Conservation (phyloP, 2,888 invertebrate genomes). For the Callimorpha dominula region DNA sequence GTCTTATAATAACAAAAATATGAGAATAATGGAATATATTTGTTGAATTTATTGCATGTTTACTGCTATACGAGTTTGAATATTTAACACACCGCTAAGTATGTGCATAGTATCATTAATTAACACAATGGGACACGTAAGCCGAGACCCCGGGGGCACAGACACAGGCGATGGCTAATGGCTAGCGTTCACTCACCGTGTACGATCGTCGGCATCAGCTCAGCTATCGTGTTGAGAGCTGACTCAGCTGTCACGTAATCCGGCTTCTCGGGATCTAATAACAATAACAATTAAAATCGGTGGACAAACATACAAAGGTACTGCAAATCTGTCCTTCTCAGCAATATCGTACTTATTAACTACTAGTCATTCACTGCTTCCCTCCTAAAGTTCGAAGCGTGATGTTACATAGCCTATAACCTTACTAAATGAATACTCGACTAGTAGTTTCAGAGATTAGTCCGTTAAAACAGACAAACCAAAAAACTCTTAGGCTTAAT, state of each 20-base stretch:
- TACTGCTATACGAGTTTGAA: no score
- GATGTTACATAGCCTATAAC: no score
- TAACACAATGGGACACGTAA: not conserved
- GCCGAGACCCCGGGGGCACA: not conserved
- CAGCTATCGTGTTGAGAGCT: constrained; percentile 60
- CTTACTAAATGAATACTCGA: no score
- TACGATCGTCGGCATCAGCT: constrained; percentile 64
- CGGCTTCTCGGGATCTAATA: constrained; percentile 59
- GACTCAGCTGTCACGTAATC: constrained; percentile 63
- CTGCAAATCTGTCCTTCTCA: not conserved
- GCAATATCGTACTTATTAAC: not conserved
- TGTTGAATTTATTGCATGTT: no score
- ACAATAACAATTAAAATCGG: not conserved
- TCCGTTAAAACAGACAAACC: no score
- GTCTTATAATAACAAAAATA: no score
- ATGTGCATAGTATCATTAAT: no score
- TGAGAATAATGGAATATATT: no score
- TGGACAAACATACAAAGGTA: not conserved
- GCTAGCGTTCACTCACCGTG: constrained; percentile 55
- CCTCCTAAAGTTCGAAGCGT: not conserved
- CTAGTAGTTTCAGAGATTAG: no score
- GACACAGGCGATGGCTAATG: not conserved
- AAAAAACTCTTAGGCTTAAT: no score
- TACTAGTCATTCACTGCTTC: not conserved
- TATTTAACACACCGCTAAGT: no score